Percentiles rank a stretch among this genome's conserved stretches.
phyloP scores from a whole-genome alignment of 2,113 vertebrate species.

The Syngnathoides biaculeatus region DNA sequence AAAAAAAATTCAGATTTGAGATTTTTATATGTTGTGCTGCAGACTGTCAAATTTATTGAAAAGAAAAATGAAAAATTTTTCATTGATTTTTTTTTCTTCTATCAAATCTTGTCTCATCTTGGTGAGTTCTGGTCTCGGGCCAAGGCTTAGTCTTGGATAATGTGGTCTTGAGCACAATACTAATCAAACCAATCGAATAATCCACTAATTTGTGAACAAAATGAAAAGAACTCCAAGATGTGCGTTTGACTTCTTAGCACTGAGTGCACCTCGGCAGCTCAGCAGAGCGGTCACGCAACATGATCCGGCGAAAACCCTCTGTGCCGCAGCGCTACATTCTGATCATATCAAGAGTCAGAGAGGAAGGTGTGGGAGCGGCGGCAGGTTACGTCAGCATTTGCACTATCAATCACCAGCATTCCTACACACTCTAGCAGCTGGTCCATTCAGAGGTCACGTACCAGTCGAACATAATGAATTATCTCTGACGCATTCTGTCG shows the following conservation, averaged over 20 bases:
- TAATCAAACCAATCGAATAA: neutral
- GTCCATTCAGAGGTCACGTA: conserved; percentile 60
- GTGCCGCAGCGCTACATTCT: conserved; percentile 48
- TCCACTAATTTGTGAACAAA: conserved; percentile 10
- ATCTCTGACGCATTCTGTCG: conserved; percentile 20
- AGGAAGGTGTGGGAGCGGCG: conserved; percentile 43
- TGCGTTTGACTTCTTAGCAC: conserved; percentile 40
- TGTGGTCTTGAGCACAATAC: too few species aligned
- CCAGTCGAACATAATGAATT: conserved; percentile 49
- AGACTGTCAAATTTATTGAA: too few species aligned
- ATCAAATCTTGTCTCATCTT: too few species aligned
- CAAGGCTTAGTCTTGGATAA: too few species aligned
- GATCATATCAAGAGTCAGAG: conserved; percentile 51
- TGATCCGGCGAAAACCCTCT: conserved; percentile 59
- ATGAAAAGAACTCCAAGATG: conserved; percentile 42
- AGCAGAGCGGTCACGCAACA: conserved; percentile 43
- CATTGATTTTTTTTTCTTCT: too few species aligned
- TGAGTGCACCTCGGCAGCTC: conserved; percentile 39
- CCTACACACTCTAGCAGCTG: conserved; percentile 53
- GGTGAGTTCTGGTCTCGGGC: too few species aligned
- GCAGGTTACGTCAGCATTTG: conserved; percentile 52
- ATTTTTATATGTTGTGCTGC: too few species aligned
- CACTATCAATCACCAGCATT: conserved; percentile 65
- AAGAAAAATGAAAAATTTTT: too few species aligned
- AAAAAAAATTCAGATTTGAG: too few species aligned